These are phyloP conservation scores for Phalanger gymnotis DNA, from an alignment of 2,797 vertebrate species.

Conservation along the genomic window DNA sequence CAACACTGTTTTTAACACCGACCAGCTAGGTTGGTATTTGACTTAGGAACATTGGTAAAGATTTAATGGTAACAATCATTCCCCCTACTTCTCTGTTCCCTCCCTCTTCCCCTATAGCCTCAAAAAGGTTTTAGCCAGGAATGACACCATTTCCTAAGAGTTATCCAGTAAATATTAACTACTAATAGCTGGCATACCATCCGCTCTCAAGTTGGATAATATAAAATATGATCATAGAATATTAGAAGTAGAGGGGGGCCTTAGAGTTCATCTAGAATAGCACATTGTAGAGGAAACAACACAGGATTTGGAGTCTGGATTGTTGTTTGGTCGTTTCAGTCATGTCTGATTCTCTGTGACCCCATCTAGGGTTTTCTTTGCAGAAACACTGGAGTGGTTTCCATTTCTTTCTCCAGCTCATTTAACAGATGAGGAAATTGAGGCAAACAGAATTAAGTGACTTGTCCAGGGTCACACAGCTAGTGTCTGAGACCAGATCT, in stretches of 20 bases:
- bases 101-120: neutral
- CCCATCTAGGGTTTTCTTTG: neutral
- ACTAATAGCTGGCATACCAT: neutral
- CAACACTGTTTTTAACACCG: conserved; percentile 63
- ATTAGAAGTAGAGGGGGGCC: neutral
- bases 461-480: neutral
- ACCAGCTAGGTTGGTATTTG: conserved; percentile 61
- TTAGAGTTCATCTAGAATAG: neutral
- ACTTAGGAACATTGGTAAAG: conserved; percentile 23
- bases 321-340: too few species aligned
- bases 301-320: neutral
- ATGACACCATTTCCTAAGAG: neutral
- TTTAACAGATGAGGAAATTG: neutral
- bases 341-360: neutral
- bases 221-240: conserved; percentile 15
- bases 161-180: neutral
- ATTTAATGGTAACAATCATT: neutral
- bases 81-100: neutral
- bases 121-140: neutral
- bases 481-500: neutral
- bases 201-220: neutral
- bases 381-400: neutral
- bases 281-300: neutral
- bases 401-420: neutral
- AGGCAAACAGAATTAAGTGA: neutral